Evolutionary conservation across 2,888 invertebrate species (phyloP), one percentile per base, ranked within the genome.

Genomic region (Copidosoma aretas): DNA sequence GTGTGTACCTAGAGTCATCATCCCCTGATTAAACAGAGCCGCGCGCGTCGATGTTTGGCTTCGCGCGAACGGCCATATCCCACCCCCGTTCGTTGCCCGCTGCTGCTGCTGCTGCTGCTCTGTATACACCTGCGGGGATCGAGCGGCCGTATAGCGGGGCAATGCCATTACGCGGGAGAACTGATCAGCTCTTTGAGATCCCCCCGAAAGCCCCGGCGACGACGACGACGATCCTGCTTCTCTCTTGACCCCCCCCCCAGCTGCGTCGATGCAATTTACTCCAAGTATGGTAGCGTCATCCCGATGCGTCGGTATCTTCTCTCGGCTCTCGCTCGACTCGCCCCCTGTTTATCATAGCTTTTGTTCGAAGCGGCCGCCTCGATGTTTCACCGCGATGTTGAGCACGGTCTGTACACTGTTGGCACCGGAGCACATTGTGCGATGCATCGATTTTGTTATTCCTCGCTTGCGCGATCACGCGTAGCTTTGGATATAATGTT

Each of bases 21-120:
- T 69, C 71, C 71, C 71, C 70, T 74, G 73, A 76, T 75, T 75
- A 73, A 71, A 74, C 72, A 71, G 70, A 64, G 63, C 68, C 64
- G 53, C 63, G 63, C 8, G 43, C 14, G 65, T 66, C 67, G 70
- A 63, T 74, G 73, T 76, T 75, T 75, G 73, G 65, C 71, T 74
- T 71, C 64, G 66, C 73, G 71, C 71, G 72, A 70, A 63, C 67
- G 56, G 59, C 61, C 41, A 67, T 62, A 67, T 67, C 56, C 60
- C 19, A n/a, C 19, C 60, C 19, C 24, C 19, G 24, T 46, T 10
- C 32, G 60, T n/a, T n/a, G n/a, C n/a, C 49, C 19, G 25, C 46
- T 17, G 46, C 49, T 10, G 25, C 32, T 19, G 32, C n/a, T 15
- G 46, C 58, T 59, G 22, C n/a, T 60, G 59, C 14, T 10, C 41